These are phyloP conservation scores for Hippocampus barbouri DNA, from an alignment of 2,113 vertebrate species.

Conservation along the genomic window DNA sequence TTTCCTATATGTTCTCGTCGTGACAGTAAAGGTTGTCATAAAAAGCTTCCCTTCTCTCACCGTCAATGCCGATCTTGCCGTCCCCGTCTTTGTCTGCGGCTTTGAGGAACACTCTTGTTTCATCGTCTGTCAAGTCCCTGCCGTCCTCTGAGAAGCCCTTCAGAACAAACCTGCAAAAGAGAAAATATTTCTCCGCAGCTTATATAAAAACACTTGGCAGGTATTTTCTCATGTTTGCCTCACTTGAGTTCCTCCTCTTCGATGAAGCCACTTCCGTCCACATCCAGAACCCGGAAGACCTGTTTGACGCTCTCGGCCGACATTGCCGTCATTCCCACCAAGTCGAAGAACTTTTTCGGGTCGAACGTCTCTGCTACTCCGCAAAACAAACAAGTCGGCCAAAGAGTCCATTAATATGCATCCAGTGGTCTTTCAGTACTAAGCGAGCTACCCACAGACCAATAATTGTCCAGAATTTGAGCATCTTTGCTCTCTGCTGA, in stretches of 20 bases:
- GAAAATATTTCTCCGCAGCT: neutral
- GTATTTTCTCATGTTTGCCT: slow-evolving; percentile 41
- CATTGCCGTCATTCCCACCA: slow-evolving; percentile 89
- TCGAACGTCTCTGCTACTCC: slow-evolving; percentile 82
- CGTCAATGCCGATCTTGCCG: slow-evolving; percentile 91
- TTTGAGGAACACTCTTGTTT: slow-evolving; percentile 83
- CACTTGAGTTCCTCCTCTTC: slow-evolving; percentile 94
- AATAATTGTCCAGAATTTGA: neutral
- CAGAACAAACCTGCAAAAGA: slow-evolving; percentile 78
- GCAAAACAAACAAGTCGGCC: neutral
- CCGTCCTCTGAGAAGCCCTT: slow-evolving; percentile 83
- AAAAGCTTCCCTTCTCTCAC: slow-evolving; percentile 64
- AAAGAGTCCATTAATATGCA: neutral
- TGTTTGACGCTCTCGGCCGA: slow-evolving; percentile 81
- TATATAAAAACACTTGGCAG: neutral
- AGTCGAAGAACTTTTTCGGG: slow-evolving; percentile 90
- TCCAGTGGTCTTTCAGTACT: neutral
- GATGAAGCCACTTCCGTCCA: slow-evolving; percentile 88
- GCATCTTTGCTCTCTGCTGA: neutral
- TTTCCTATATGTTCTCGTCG: neutral
- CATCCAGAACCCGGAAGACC: slow-evolving; percentile 89
- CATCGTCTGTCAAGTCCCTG: slow-evolving; percentile 83
- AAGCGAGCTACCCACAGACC: neutral
- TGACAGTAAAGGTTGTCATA: neutral
- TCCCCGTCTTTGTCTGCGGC: slow-evolving; percentile 95